These are phyloP conservation scores for Poeciliopsis occidentalis DNA, from an alignment of 2,113 vertebrate species.

Conservation along the genomic window DNA sequence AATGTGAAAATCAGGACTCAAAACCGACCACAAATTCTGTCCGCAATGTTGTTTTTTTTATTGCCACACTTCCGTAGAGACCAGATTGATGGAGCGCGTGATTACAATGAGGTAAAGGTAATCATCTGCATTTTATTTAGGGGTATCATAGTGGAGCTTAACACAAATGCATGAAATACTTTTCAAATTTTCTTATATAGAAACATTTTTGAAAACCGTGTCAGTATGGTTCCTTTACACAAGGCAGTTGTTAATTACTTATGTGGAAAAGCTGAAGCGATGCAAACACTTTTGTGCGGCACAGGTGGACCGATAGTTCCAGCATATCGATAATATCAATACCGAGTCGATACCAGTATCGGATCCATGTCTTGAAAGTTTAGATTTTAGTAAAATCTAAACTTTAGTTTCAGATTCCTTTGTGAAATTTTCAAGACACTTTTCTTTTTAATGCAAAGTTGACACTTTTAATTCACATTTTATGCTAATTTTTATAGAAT, in stretches of 20 bases:
- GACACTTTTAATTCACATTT: no score
- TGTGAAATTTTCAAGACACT: no score
- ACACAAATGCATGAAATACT: not conserved
- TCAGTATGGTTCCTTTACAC: not conserved
- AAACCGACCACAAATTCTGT: not conserved
- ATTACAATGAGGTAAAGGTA: not conserved
- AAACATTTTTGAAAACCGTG: not conserved
- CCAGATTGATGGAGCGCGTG: not conserved
- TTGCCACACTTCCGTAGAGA: not conserved
- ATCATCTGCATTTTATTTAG: not conserved
- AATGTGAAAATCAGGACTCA: not conserved
- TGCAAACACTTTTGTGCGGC: not conserved
- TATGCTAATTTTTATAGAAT: no score
- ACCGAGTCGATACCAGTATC: no score
- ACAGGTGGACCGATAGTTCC: no score
- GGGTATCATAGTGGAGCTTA: not conserved
- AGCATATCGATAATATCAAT: no score
- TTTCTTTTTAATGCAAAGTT: no score
- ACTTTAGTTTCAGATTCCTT: not conserved
- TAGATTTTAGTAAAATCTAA: no score
- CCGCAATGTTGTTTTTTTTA: not conserved
- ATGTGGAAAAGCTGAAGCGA: not conserved
- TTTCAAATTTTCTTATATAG: not conserved
- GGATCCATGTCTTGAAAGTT: no score
- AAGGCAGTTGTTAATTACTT: no score